These are phyloP conservation scores for Diarsia rubi DNA, from an alignment of 2,888 invertebrate genomes.

Conservation along the genomic window DNA sequence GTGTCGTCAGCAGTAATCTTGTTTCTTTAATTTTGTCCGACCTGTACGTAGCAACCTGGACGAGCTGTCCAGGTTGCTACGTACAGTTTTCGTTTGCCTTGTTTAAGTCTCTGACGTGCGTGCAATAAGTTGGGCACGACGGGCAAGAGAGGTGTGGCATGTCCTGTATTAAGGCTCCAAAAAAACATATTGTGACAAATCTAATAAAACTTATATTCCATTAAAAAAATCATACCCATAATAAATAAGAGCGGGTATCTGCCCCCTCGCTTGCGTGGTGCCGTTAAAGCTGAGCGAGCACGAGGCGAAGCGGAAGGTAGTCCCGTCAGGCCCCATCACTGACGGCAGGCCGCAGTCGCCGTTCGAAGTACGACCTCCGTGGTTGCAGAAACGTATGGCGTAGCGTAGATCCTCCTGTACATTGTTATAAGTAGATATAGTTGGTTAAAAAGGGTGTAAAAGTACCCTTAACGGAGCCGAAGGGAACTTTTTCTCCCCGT, in stretches of 20 bases:
- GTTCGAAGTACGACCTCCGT: constrained; percentile 97
- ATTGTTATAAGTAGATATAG: constrained; percentile 41
- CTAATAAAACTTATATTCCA: not conserved
- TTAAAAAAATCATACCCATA: constrained; percentile 91
- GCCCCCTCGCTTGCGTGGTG: constrained; percentile 98
- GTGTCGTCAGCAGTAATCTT: too few species aligned
- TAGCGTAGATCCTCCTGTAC: constrained; percentile 96
- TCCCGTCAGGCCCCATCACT: constrained; percentile 98
- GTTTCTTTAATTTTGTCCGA: too few species aligned
- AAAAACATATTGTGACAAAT: not conserved
- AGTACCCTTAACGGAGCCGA: too few species aligned
- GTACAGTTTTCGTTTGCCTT: too few species aligned
- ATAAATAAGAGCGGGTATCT: constrained; percentile 98
- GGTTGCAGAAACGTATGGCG: constrained; percentile 96
- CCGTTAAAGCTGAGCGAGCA: constrained; percentile 98
- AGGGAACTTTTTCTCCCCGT: too few species aligned
- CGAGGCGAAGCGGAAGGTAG: constrained; percentile 96
- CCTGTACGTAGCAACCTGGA: too few species aligned
- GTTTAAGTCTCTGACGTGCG: too few species aligned
- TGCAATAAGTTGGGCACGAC: too few species aligned
- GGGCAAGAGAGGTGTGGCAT: too few species aligned
- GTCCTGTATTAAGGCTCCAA: not conserved
- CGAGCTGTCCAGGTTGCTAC: too few species aligned
- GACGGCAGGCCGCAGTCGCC: constrained; percentile 97
- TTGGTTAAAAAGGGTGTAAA: too few species aligned